Conservation (phyloP, 1,140 invertebrate species). For the Drosophila paulistorum region DNA sequence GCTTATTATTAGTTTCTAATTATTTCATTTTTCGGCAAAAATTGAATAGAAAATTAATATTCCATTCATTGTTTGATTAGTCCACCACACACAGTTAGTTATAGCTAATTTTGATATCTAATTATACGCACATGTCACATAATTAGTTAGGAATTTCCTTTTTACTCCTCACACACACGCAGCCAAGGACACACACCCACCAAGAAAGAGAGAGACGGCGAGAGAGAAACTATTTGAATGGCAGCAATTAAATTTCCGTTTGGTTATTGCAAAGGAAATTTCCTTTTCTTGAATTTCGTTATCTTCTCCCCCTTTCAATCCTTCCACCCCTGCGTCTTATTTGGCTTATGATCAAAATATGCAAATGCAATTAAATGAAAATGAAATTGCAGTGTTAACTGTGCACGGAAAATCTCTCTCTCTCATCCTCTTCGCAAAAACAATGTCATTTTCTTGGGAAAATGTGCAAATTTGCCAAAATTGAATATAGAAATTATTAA, state of each 20-base stretch:
- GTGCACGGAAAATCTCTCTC: conserved; percentile 15
- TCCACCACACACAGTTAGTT: conserved; percentile 36
- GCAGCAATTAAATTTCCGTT: conserved; percentile 11
- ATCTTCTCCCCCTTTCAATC: neutral
- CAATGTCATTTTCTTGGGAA: conserved; percentile 41
- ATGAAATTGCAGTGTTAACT: conserved; percentile 23
- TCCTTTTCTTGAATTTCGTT: conserved; percentile 37
- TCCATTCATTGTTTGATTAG: conserved; percentile 38
- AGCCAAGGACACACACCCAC: neutral
- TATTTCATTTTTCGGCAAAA: conserved; percentile 4
- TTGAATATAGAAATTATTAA: conserved; percentile 11
- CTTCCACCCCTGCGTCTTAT: neutral
- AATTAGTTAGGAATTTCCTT: conserved; percentile 46
- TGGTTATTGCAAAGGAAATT: conserved; percentile 8
- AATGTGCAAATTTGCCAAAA: conserved; percentile 9
- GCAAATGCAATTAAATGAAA: conserved; percentile 75
- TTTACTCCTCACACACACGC: neutral
- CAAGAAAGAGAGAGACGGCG: no score
- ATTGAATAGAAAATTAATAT: conserved; percentile 11
- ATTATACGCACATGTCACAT: conserved; percentile 54
- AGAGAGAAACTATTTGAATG: neutral
- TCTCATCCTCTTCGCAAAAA: neutral
- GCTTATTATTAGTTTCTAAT: conserved; percentile 8
- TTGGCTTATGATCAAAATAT: conserved; percentile 74
- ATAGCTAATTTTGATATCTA: conserved; percentile 39